Evolutionary conservation across 2,888 invertebrate genomes (phyloP), one percentile per base, ranked within the genome.

Genomic region (Phyllotreta cruciferae): DNA sequence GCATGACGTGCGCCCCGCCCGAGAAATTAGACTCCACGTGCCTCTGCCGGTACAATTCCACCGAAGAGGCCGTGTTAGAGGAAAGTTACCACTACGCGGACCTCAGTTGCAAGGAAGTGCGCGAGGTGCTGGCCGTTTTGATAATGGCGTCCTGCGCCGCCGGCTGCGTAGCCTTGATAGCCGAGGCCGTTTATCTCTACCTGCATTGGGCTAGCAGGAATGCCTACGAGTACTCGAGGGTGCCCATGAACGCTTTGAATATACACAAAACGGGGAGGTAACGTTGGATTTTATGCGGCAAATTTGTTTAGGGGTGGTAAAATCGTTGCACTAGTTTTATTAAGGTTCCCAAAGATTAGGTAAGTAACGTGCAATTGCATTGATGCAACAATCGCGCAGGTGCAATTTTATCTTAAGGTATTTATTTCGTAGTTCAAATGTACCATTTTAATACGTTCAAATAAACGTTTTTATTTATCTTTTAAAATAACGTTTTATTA

Each of bases 61-160:
- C 68, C 37, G 66, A 69, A 42, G 61, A 64, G 52, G n/a, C 50
- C 13, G 60, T 65, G 6, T 39, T 53, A 13, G 63, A 55, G 5
- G 64, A 61, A 9, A 75, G 73, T 67, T 82, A 80, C 74, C 80
- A 80, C 62, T 84, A 83, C 70, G 73, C 77, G 3, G 83, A 82
- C 70, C 77, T 84, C 47, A 80, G 77, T 64, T 84, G 84, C 70
- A 72, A 76, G 0, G 83, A 84, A 75, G 78, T 81, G n/a, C 70
- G 78, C 56, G 77, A 79, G 64, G 76, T 82, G 36, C 74, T 83
- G 53, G 77, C 75, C 41, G 73, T 79, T 37, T 71, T 82, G 35
- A 70, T 83, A 47, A 79, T 82, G 56, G 78, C 78, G 38, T 80
- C 81, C 0, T 77, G 80, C 62, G 75, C 67, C 36, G 55, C 67